phyloP scores from a whole-genome alignment of 1,140 invertebrate genomes.

The Atta colombica region DNA sequence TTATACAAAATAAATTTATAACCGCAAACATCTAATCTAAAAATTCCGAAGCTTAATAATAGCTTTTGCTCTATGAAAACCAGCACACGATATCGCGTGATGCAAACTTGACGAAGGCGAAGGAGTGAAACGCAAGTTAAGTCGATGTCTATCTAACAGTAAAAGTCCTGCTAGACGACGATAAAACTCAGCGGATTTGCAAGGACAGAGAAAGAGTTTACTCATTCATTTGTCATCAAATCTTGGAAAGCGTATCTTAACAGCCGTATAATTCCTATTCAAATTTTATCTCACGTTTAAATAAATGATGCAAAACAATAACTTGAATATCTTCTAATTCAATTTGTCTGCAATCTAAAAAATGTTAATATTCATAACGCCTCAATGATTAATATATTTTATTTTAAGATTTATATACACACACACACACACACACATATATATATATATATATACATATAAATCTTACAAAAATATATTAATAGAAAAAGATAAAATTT shows the following conservation, averaged over 20 bases:
- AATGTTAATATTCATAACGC: background rate
- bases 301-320: background rate
- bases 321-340: background rate
- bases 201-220: conserved; percentile 41
- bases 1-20: background rate
- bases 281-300: conserved; percentile 7
- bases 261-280: conserved; percentile 5
- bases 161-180: conserved; percentile 77
- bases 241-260: conserved; percentile 24
- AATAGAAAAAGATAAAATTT: too few species aligned
- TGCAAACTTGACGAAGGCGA: conserved; percentile 20
- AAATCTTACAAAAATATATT: too few species aligned
- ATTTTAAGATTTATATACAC: background rate
- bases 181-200: conserved; percentile 61
- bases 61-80: conserved; percentile 40
- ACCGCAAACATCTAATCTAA: background rate
- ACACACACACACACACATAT: too few species aligned
- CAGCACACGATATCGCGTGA: conserved; percentile 55
- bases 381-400: background rate
- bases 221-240: conserved; percentile 35
- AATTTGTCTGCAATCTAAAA: background rate
- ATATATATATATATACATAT: too few species aligned
- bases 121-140: conserved; percentile 64
- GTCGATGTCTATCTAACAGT: conserved; percentile 71
- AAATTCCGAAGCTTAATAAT: conserved; percentile 56